Base-by-base conservation (phyloP, 2,888 invertebrate genomes). In the Eulithis prunata region DNA sequence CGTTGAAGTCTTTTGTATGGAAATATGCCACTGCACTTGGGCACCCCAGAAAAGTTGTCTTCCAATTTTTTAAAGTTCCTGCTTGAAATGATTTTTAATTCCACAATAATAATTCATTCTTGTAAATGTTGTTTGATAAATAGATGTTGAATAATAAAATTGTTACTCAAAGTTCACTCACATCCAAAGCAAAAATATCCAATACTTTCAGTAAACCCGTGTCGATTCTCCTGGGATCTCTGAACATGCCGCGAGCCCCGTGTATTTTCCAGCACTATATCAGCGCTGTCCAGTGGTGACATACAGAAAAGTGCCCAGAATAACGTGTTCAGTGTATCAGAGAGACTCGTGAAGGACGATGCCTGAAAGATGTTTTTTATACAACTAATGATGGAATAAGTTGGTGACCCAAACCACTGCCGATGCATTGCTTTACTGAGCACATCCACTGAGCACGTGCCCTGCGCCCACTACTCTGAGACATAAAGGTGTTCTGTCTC, bases 281-380 rank as follows among this genome's bases (percentile, higher is more conserved):
- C 95, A 0, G 95, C 95, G 41, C 94, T 94, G 75, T 95, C 94
- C 64, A 95, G 82, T 0, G 95, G 94, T 0, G 95, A 93, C 95
- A 95, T 95, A 74, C 95, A 95, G 75, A 96, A 95, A 32, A 96
- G 82, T 0, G 95, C 95, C 96, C 96, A 96, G 80, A 96, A 96
- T 60, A 96, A 90, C 0, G 95, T 95, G 75, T 95, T 95, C 55
- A 96, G 76, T 0, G 95, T 94, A 12, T 94, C 89, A 4, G 85
- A 70, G 53, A 95, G 91, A 73, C 94, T 93, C 8, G 95, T 93
- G 79, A 95, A 95, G 0, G 94, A 95, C 3, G 93, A 92, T 3
- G 91, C 94, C 88, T 94, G 93, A 36, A 62, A 60, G 4, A 56
- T n/a, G n/a, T n/a, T n/a, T n/a, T n/a, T n/a, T 21, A 21, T 21